Percentiles rank a stretch among this genome's conserved stretches.
These are phyloP conservation scores for Gallinago nigripennis DNA, from an alignment of 2,797 vertebrate species.

Conservation along the genomic window DNA sequence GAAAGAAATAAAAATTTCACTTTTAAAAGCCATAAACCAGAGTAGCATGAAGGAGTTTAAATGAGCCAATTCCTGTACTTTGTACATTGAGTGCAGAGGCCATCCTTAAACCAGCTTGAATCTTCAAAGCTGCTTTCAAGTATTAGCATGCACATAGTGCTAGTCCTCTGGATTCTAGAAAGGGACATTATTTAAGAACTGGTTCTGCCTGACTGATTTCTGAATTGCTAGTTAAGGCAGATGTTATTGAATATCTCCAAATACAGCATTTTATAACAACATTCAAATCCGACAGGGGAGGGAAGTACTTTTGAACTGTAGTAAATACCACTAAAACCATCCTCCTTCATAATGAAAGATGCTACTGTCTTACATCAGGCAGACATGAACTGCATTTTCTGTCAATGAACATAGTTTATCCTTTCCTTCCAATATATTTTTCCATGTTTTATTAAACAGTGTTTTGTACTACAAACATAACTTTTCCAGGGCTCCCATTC, in stretches of 20 bases:
- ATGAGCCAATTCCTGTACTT: background rate
- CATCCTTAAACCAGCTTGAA: background rate
- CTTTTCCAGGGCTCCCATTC: background rate
- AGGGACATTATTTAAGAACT: background rate
- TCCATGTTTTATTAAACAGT: background rate
- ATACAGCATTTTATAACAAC: background rate
- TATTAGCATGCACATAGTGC: background rate
- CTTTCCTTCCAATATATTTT: background rate
- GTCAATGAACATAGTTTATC: background rate
- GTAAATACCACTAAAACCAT: background rate
- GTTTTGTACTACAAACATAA: background rate
- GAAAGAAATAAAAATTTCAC: background rate
- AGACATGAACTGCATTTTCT: background rate
- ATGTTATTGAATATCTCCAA: background rate
- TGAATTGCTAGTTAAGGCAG: background rate
- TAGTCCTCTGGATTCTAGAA: background rate
- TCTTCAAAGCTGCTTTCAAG: background rate
- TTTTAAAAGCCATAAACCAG: background rate
- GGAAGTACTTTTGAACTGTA: background rate
- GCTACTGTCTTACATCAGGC: background rate
- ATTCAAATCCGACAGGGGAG: background rate
- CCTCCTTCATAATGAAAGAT: conserved; percentile 1
- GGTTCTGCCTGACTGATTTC: background rate
- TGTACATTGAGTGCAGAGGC: background rate
- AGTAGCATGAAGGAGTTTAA: background rate